Conservation (phyloP, 1,140 invertebrate genomes). For the Popillia japonica region DNA sequence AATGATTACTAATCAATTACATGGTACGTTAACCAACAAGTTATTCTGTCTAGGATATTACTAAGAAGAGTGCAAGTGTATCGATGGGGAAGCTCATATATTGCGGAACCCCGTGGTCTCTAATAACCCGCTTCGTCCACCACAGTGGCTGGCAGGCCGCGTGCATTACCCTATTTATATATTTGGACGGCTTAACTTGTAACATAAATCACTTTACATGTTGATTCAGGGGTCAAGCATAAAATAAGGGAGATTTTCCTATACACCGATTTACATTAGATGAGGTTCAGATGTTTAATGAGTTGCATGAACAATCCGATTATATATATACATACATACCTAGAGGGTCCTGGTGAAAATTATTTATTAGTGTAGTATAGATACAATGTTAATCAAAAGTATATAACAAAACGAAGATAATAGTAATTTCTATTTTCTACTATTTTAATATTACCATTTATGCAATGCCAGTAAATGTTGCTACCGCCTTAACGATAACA, state of each 20-base stretch:
- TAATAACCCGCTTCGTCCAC: slow-evolving; percentile 46
- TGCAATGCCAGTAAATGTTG: too few relatives aligned
- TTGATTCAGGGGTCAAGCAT: slow-evolving; percentile 43
- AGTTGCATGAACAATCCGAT: neutral
- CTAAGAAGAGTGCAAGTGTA: neutral
- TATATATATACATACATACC: neutral
- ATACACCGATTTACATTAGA: slow-evolving; percentile 18
- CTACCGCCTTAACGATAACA: too few relatives aligned
- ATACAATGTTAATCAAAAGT: neutral
- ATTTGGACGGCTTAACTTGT: slow-evolving; percentile 46
- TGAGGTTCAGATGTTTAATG: slow-evolving; percentile 15
- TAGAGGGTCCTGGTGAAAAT: neutral
- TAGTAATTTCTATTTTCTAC: too few relatives aligned
- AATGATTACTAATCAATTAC: slow-evolving; percentile 47
- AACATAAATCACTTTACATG: slow-evolving; percentile 51
- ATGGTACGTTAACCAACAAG: slow-evolving; percentile 47
- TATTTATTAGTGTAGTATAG: neutral
- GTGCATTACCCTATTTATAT: slow-evolving; percentile 51
- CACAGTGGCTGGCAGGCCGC: slow-evolving; percentile 38
- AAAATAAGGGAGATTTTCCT: slow-evolving; percentile 37
- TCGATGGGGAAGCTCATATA: slow-evolving; percentile 45
- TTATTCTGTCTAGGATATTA: slow-evolving; percentile 44
- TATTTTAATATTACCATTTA: too few relatives aligned
- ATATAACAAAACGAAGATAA: neutral
- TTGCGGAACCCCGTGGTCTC: slow-evolving; percentile 47